Evolutionary conservation across 2,888 invertebrate species (phyloP), one percentile per base, ranked within the genome.

Genomic region (Ornithoptera priamus): DNA sequence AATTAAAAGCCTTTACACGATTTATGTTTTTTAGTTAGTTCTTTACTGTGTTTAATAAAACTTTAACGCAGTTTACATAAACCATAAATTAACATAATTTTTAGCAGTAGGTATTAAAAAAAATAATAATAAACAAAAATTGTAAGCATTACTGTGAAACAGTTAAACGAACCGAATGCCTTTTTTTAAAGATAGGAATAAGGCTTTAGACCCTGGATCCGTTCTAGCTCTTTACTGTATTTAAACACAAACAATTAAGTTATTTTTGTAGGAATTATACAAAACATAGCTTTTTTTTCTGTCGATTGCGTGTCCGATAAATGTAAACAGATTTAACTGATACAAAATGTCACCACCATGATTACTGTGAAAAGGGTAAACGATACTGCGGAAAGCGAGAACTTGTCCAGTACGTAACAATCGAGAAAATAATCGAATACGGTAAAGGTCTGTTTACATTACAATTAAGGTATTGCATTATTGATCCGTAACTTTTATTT

Each of bases 281-380:
- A 53, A 53, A n/a, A 53, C 18, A 53, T 57, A 56, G 22, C 1
- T 22, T 22, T 22, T 22, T 22, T 22, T 22, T 22, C 30, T 24
- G 22, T 24, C 56, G 62, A 62, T 67, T 67, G 30, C 62, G 67
- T 68, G 71, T 69, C 70, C 64, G 72, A 72, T 74, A 71, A 72
- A 74, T 70, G 73, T 63, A 72, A 71, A 72, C 30, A 18, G 2
- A 62, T 18, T 62, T 50, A 30, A 58, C 60, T 17, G 42, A 72
- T 71, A 72, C 67, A 68, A 73, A 75, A 75, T 75, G 76, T 73
- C 77, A 75, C 74, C 77, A 75, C 74, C 74, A 72, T 75, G 75
- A 74, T 75, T 77, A 73, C 68, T 60, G 71, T 75, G 76, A 77
- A 77, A 79, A 79, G 75, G 75, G 77, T 77, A 77, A 74, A 75